These are phyloP conservation scores for Salvelinus alpinus DNA, from an alignment of 2,113 vertebrate genomes.

Conservation along the genomic window DNA sequence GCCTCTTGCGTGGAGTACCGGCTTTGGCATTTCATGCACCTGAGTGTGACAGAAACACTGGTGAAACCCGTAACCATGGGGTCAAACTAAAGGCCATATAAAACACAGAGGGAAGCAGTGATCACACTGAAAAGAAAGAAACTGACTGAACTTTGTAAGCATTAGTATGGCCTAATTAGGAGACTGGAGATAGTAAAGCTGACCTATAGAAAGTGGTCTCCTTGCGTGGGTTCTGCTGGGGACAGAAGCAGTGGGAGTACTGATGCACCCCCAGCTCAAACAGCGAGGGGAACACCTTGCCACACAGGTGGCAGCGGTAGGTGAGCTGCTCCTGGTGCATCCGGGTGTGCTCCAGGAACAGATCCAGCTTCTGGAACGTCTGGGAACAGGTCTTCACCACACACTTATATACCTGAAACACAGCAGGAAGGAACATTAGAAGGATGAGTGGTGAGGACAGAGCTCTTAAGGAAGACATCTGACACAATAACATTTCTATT, in stretches of 20 bases:
- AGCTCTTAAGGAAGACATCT: too few species aligned
- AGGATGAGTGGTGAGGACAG: too few species aligned
- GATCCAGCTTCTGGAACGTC: constrained; percentile 94
- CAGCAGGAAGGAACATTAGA: neutral
- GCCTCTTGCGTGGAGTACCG: constrained; percentile 95
- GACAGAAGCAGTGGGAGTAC: constrained; percentile 94
- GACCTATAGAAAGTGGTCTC: constrained; percentile 89
- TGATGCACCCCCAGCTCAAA: constrained; percentile 95
- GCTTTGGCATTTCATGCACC: constrained; percentile 95
- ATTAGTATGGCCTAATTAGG: too few species aligned
- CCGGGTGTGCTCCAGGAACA: constrained; percentile 94
- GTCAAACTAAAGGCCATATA: too few species aligned
- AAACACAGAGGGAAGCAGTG: too few species aligned
- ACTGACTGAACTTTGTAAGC: too few species aligned
- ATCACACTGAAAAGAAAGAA: too few species aligned
- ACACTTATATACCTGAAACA: constrained; percentile 92
- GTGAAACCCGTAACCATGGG: too few species aligned
- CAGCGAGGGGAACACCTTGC: constrained; percentile 91
- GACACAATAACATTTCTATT: too few species aligned
- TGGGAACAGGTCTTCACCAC: constrained; percentile 93
- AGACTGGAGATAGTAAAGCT: neutral
- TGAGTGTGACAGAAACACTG: constrained; percentile 47
- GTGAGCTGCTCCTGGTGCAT: constrained; percentile 97
- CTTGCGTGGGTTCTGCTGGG: constrained; percentile 90
- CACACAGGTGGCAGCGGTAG: constrained; percentile 95